A percentile compares a stretch with the other conserved stretches of the same genome.
Conservation (phyloP, 2,888 invertebrate species). For the Cerastis leucographa region DNA sequence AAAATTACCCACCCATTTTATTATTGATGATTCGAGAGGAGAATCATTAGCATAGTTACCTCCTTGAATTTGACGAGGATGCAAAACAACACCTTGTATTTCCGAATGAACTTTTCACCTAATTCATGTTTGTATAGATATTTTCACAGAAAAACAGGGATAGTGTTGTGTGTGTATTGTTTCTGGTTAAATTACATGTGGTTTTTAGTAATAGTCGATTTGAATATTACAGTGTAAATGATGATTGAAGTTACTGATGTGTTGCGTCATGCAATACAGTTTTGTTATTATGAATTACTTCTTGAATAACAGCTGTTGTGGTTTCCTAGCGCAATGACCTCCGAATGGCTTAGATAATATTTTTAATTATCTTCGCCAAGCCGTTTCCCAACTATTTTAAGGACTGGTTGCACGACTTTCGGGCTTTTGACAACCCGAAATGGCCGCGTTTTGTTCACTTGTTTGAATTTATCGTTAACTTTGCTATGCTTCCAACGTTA, state of each 20-base stretch:
- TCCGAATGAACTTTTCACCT: conserved; percentile 11
- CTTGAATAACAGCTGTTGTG: background rate
- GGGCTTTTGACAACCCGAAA: background rate
- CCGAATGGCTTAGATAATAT: background rate
- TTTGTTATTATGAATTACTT: conserved; percentile 30
- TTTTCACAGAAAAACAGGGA: conserved; percentile 35
- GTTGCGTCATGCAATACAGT: conserved; percentile 33
- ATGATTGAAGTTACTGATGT: conserved; percentile 23
- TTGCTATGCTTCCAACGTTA: background rate
- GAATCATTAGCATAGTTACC: too few relatives aligned
- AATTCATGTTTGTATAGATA: conserved; percentile 11
- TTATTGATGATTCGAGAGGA: too few relatives aligned
- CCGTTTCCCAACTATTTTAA: background rate
- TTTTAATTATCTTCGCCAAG: background rate
- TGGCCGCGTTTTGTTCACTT: background rate
- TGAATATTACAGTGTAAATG: conserved; percentile 22
- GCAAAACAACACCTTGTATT: too few relatives aligned
- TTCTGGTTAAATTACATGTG: conserved; percentile 26
- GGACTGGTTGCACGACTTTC: background rate
- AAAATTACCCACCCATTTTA: too few relatives aligned
- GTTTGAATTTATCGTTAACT: background rate
- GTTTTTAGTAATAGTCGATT: conserved; percentile 31
- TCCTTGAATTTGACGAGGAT: too few relatives aligned
- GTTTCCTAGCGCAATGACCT: conserved; percentile 20
- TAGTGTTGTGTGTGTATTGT: background rate